Evolutionary conservation across 1,140 invertebrate genomes (phyloP).

Genomic region (Adoxophyes honmai): DNA sequence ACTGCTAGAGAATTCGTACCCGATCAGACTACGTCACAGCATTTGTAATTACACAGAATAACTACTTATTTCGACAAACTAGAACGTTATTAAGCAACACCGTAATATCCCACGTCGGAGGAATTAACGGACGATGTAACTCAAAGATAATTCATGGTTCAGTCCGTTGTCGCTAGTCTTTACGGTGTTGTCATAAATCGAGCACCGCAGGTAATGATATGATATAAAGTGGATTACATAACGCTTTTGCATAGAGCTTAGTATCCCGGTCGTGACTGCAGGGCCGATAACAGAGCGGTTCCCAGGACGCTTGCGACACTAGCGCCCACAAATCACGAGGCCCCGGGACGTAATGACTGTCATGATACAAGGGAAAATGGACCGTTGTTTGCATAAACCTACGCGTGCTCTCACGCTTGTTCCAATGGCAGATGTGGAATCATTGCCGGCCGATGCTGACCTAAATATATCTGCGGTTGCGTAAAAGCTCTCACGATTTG

Average conservation of each 20-base stretch:
- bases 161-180: conserved; percentile 14
- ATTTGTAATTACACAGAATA: neutral
- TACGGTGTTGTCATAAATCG: conserved; percentile 50
- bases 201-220: conserved; percentile 39
- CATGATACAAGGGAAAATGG: conserved; percentile 52
- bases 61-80: neutral
- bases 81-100: conserved; percentile 9
- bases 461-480: conserved; percentile 38
- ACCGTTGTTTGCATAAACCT: conserved; percentile 59
- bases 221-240: conserved; percentile 48
- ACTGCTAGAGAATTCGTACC: neutral
- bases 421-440: conserved; percentile 54
- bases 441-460: conserved; percentile 42
- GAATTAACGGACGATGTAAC: conserved; percentile 4
- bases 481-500: conserved; percentile 34
- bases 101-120: conserved; percentile 5
- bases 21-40: neutral
- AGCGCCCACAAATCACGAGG: conserved; percentile 23
- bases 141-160: conserved; percentile 15
- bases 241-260: conserved; percentile 32
- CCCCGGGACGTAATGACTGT: conserved; percentile 56
- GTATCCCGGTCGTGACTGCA: conserved; percentile 59
- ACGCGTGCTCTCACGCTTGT: conserved; percentile 57
- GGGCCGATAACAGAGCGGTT: conserved; percentile 45
- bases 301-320: conserved; percentile 59